Evolutionary conservation across 2,888 invertebrate genomes (phyloP), one percentile per base, ranked within the genome.

Genomic region (Acleris sparsana): DNA sequence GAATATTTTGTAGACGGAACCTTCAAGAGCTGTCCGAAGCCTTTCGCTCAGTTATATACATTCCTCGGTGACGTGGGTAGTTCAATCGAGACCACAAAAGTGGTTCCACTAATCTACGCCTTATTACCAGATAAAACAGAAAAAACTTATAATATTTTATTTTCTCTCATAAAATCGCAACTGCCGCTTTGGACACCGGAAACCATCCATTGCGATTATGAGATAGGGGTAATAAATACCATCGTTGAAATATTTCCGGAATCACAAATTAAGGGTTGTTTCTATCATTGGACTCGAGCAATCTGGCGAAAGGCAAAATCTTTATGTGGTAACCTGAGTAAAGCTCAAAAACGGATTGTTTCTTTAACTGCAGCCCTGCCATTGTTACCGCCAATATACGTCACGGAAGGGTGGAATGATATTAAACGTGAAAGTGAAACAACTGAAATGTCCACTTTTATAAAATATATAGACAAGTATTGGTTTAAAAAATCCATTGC

Each of bases 271-370:
- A 13, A 11, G 43, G 43, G 43, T 43, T 43, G 11, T 43, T 43
- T 13, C 16, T 43, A 43, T 16, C 43, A 43, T 43, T 43, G 11
- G 11, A 43, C 11, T 43, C 11, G 43, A 43, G 43, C 43, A 11
- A 16, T 43, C 16, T 43, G 16, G 43, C 11, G 43, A 16, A 43
- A 55, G 5, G 17, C 29, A 29, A 18, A 29, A 55, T 18, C 22
- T 18, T 17, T 17, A 55, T 25, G 25, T 25, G 25, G 25, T 25
- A 25, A 25, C 25, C 25, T 25, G 25, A 25, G n/a, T 53, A 53
- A 53, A 53, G 53, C 53, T 53, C 53, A 53, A 53, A 53, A 53
- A 53, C 18, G 53, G 22, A 53, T 53, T 53, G 53, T 53, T 53
- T 18, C 22, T 53, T 53, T 53, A 53, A 53, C 53, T 53, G 53